Evolutionary conservation across 2,797 vertebrate species (phyloP), one percentile per base, ranked within the genome.

Genomic region (Ibycter americanus): DNA sequence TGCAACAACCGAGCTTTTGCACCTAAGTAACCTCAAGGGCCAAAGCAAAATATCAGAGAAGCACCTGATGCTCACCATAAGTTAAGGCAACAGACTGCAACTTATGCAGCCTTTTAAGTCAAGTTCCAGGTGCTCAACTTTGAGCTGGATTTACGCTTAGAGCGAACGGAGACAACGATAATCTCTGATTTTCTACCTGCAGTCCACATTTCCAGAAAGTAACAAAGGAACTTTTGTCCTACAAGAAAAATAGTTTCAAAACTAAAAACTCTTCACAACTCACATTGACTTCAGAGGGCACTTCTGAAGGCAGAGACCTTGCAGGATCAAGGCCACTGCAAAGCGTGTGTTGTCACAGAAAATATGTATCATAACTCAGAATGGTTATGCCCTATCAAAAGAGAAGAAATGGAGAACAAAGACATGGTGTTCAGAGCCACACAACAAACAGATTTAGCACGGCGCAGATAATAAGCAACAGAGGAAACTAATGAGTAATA

Each of bases 371-470:
- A 3, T 8, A 26, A 9, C 36, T 26, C 76, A 40, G 38, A 70
- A 22, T 4, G 0, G 31, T 47, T 36, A 54, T 12, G 17, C 5
- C 38, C 0, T 0, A 29, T 5, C 9, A 11, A 25, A 46, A 68
- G 55, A 67, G 29, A 49, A 61, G 58, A 65, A 52, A 22, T 1
- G 1, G 27, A 40, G 36, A 90, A 55, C 44, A 72, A 36, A 68
- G 59, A n/a, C 51, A 15, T 0, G 6, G 38, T 62, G 22, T 34
- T 8, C 25, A 4, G 12, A 83, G 59, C 55, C 66, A 16, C 1
- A 2, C 58, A 55, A 17, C 38, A 46, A 46, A 51, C 4, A 59
- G 40, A 52, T 23, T 54, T 5, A 34, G 17, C 31, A 12, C 1
- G 1, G 40, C 2, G 2, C 1, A 9, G 25, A 11, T 8, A 70